A percentile compares a stretch with the other conserved stretches of the same genome.
Evolutionary conservation across 1,140 invertebrate species (phyloP).

Genomic region (Penaeus chinensis): DNA sequence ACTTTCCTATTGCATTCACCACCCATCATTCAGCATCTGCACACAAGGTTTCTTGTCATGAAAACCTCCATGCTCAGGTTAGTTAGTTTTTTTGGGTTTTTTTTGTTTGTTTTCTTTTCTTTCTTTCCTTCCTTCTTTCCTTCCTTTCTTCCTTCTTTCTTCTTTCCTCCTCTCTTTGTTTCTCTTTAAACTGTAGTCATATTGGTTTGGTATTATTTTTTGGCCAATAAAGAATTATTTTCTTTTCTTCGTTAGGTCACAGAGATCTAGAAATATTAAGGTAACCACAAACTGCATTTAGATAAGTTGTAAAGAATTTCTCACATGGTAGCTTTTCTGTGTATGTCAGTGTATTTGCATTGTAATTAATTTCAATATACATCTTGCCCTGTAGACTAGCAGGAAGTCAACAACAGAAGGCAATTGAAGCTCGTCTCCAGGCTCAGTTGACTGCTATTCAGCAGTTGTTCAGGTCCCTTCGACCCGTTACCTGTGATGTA

Average conservation of each 20-base stretch:
- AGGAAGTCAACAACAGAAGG: slow-evolving; percentile 55
- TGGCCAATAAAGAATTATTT: too few species aligned
- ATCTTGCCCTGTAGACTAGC: slow-evolving; percentile 37
- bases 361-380: neutral
- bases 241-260: too few species aligned
- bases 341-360: neutral
- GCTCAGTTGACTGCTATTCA: slow-evolving; percentile 58
- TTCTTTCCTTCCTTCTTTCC: neutral
- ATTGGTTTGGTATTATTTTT: too few species aligned
- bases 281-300: too few species aligned
- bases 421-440: slow-evolving; percentile 59
- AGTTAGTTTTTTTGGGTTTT: neutral
- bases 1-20: slow-evolving; percentile 54
- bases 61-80: slow-evolving; percentile 63
- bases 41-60: slow-evolving; percentile 56
- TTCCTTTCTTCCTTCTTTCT: too few species aligned
- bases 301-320: too few species aligned
- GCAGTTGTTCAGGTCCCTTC: slow-evolving; percentile 55
- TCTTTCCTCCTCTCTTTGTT: too few species aligned
- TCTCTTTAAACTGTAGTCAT: too few species aligned
- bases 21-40: slow-evolving; percentile 50
- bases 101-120: neutral
- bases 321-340: neutral
- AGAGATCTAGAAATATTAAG: too few species aligned
- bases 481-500: slow-evolving; percentile 60